Evolutionary conservation across 2,113 vertebrate genomes (phyloP).

Genomic region (Willisornis vidua): DNA sequence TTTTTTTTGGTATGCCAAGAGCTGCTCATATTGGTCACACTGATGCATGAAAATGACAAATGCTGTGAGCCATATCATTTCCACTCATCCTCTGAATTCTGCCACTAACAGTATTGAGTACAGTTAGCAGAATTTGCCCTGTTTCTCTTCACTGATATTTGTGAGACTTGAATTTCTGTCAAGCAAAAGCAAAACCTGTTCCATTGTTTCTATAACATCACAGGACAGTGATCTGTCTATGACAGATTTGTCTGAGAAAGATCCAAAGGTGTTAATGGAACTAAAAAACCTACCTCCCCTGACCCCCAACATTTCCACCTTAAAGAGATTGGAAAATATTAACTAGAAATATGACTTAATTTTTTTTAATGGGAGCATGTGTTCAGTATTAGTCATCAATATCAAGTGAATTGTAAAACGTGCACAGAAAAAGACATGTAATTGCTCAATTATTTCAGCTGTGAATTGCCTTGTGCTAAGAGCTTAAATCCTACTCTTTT

Average conservation of each 20-base stretch:
- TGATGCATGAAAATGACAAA: not conserved
- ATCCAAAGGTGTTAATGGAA: not conserved
- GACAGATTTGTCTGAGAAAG: not conserved
- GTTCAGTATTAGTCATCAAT: not conserved
- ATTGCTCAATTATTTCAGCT: conserved; percentile 3
- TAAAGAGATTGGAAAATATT: not conserved
- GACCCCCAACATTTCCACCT: not conserved
- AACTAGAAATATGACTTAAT: not conserved
- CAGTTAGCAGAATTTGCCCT: not conserved
- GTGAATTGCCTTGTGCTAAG: conserved; percentile 14
- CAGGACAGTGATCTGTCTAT: not conserved
- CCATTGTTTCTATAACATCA: not conserved
- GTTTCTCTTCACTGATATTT: not conserved
- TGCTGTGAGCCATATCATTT: not conserved
- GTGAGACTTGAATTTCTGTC: not conserved
- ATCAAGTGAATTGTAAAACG: not conserved
- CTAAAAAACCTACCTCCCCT: not conserved
- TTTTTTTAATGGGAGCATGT: not conserved
- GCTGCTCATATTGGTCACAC: not conserved
- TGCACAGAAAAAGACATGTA: not conserved
- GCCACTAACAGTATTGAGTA: rapidly evolving
- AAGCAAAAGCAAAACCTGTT: not conserved
- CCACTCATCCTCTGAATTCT: not conserved
- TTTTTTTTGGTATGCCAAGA: not conserved
- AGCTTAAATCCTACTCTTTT: conserved; percentile 62